A percentile compares a stretch with the other conserved stretches of the same genome.
phyloP scores from a whole-genome alignment of 2,113 vertebrate genomes.

The Octodon degus region DNA sequence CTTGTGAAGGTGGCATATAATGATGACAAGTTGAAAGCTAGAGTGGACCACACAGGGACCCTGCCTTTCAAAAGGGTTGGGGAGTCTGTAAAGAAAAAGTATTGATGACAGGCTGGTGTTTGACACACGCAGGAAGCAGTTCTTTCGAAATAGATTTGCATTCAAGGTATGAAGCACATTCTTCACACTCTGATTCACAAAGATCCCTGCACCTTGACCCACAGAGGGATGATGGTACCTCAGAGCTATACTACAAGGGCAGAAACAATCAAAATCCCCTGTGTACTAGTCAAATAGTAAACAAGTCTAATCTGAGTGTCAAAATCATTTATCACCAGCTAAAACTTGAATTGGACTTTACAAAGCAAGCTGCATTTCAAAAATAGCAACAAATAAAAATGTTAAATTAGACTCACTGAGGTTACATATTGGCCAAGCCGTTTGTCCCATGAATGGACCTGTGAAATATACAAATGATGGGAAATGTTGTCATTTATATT shows the following conservation, averaged over 20 bases:
- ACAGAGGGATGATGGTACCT: background rate
- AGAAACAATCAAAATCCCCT: background rate
- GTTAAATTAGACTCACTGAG: background rate
- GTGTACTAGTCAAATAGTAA: background rate
- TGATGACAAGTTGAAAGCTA: background rate
- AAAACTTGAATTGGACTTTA: background rate
- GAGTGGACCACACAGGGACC: background rate
- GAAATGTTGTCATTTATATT: background rate
- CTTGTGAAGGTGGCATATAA: no score
- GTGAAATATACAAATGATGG: background rate
- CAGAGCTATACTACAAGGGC: background rate
- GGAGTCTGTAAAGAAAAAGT: background rate
- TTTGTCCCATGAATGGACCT: background rate
- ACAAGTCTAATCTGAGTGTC: background rate
- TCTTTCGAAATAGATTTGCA: background rate
- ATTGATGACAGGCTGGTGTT: background rate
- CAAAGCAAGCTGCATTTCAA: background rate
- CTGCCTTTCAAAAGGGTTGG: background rate
- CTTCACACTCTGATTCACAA: background rate
- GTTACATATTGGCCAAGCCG: background rate
- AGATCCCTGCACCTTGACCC: background rate
- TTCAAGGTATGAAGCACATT: background rate
- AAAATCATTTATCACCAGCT: background rate
- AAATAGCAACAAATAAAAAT: background rate
- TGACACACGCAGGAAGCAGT: background rate